These are phyloP conservation scores for Bombus impatiens DNA, from an alignment of 1,140 invertebrate genomes.

Conservation along the genomic window DNA sequence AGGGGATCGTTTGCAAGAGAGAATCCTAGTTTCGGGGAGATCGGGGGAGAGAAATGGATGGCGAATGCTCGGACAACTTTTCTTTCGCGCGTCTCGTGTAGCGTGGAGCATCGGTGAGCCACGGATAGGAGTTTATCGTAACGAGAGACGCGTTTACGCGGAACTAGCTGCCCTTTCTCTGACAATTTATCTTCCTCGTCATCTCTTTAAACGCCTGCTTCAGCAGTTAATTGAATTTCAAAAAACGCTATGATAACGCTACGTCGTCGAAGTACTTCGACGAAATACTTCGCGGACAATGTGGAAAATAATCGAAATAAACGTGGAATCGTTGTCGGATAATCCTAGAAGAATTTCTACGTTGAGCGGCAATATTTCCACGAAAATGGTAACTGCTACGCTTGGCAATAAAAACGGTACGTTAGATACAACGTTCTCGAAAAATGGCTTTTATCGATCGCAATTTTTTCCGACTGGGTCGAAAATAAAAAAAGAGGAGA, in stretches of 20 bases:
- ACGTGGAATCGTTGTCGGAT: no score
- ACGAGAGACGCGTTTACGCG: no score
- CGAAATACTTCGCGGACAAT: no score
- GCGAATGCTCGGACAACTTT: neutral
- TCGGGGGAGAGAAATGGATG: neutral
- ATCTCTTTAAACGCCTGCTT: no score
- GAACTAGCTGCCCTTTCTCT: no score
- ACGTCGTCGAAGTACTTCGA: no score
- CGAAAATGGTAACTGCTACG: neutral
- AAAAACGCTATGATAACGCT: no score
- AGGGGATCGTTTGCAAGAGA: neutral
- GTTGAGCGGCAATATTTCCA: neutral
- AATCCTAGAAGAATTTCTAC: no score
- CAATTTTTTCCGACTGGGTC: neutral
- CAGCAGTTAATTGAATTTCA: no score
- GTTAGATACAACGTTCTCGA: neutral
- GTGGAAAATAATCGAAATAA: no score
- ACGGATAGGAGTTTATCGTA: neutral
- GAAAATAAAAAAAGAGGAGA: neutral
- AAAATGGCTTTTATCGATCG: neutral
- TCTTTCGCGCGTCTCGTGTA: neutral
- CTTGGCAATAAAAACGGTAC: neutral
- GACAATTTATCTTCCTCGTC: no score
- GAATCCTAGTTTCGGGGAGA: neutral
- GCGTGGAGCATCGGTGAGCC: neutral